Evolutionary conservation across 2,113 vertebrate species (phyloP).

Genomic region (Pontoporia blainvillei): DNA sequence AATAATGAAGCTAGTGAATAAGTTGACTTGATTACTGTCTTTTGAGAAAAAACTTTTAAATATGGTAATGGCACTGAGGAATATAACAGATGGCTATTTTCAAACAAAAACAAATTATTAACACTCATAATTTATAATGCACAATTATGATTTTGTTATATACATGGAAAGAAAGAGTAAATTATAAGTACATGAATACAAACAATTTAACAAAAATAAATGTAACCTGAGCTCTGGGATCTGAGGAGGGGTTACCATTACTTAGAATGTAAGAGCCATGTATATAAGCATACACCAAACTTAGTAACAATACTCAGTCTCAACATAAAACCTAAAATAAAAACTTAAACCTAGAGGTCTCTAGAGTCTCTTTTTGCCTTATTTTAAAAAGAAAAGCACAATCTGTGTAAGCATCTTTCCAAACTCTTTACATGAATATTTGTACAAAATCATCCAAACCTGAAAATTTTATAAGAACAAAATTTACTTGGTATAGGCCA

Average conservation of each 20-base stretch:
- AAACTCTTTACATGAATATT: neutral
- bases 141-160: neutral
- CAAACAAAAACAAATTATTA: neutral
- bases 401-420: neutral
- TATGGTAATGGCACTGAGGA: neutral
- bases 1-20: neutral
- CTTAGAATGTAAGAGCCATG: neutral
- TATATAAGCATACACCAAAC: neutral
- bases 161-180: neutral
- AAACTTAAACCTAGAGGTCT: neutral
- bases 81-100: neutral
- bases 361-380: neutral
- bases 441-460: neutral
- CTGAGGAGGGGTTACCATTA: neutral
- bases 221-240: neutral
- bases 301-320: neutral
- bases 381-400: neutral
- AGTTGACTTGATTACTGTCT: neutral
- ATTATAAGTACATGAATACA: neutral
- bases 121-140: neutral
- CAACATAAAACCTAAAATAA: neutral
- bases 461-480: constrained; percentile 30
- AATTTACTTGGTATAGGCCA: neutral
- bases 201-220: constrained; percentile 13
- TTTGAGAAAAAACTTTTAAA: neutral